A percentile compares a stretch with the other conserved stretches of the same genome.
These are phyloP conservation scores for Tetramorium simillimum DNA, from an alignment of 1,140 invertebrate genomes.

Conservation along the genomic window DNA sequence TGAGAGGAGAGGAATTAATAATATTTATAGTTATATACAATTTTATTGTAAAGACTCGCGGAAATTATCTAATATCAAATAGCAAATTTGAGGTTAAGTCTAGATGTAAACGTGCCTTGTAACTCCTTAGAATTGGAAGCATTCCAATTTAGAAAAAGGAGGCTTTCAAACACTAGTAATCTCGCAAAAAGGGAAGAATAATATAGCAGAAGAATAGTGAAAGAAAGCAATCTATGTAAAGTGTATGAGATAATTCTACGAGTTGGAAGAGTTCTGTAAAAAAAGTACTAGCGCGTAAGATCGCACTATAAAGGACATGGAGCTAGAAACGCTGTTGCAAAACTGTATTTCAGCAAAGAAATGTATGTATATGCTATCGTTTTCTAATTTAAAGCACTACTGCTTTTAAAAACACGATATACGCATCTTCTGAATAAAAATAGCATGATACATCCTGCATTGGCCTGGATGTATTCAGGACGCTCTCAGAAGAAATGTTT, in stretches of 20 bases:
- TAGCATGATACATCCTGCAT: not conserved
- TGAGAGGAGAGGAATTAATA: no score
- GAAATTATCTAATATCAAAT: no score
- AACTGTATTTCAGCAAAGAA: slow-evolving; percentile 61
- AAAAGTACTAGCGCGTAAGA: no score
- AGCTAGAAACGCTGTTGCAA: slow-evolving; percentile 59
- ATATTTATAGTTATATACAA: no score
- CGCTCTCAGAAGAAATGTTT: no score
- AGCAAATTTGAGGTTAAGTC: no score
- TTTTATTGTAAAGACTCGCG: no score
- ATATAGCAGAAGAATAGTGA: not conserved
- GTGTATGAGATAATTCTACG: not conserved
- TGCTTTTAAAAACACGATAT: not conserved
- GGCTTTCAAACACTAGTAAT: no score
- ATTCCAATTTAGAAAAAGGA: no score
- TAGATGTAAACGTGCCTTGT: no score
- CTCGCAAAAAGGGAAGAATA: not conserved
- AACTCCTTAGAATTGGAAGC: no score
- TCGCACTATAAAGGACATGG: slow-evolving; percentile 50
- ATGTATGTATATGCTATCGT: slow-evolving; percentile 18
- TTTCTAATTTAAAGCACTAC: not conserved
- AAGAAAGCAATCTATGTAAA: not conserved
- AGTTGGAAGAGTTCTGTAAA: not conserved
- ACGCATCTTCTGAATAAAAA: slow-evolving; percentile 12
- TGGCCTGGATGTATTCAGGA: no score